phyloP scores from a whole-genome alignment of 1,140 invertebrate genomes.

The Carcinoscorpius rotundicauda region DNA sequence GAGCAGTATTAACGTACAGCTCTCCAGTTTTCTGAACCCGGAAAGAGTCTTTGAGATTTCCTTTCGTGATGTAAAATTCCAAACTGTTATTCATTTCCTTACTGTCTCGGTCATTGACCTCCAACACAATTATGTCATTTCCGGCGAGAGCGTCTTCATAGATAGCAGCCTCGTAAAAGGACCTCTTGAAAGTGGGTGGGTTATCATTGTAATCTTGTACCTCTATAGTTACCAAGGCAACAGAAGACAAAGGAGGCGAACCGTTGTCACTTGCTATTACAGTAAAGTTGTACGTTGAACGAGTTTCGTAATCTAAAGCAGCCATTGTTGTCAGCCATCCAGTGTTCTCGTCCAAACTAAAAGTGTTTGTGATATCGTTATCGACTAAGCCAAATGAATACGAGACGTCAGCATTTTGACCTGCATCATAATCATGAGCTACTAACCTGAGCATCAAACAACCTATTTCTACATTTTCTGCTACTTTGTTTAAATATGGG shows the following conservation, averaged over 20 bases:
- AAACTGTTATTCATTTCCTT: slow-evolving; percentile 14
- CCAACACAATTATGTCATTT: slow-evolving; percentile 61
- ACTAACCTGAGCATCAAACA: slow-evolving; percentile 64
- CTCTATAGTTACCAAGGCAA: slow-evolving; percentile 13
- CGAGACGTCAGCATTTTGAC: slow-evolving; percentile 23
- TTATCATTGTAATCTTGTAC: slow-evolving; percentile 89
- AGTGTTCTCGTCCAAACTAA: slow-evolving; percentile 65
- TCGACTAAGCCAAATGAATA: slow-evolving; percentile 40
- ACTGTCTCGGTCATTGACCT: slow-evolving; percentile 49
- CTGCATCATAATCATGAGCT: slow-evolving; percentile 50
- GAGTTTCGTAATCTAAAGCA: slow-evolving; percentile 67
- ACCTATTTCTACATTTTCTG: slow-evolving; percentile 68
- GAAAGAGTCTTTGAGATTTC: slow-evolving; percentile 27
- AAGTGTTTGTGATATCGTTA: slow-evolving; percentile 49
- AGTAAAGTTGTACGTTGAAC: slow-evolving; percentile 58
- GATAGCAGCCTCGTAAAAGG: slow-evolving; percentile 60
- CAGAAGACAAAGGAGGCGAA: slow-evolving; percentile 50
- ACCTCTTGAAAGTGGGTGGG: slow-evolving; percentile 54
- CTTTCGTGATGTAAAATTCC: slow-evolving; percentile 22
- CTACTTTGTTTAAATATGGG: slow-evolving; percentile 57
- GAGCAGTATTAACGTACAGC: slow-evolving; percentile 30
- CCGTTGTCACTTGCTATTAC: slow-evolving; percentile 72
- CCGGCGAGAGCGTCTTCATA: slow-evolving; percentile 81
- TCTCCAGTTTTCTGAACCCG: slow-evolving; percentile 31
- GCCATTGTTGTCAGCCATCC: slow-evolving; percentile 69